Conservation (phyloP, 2,888 invertebrate species). For the Clunio marinus region DNA sequence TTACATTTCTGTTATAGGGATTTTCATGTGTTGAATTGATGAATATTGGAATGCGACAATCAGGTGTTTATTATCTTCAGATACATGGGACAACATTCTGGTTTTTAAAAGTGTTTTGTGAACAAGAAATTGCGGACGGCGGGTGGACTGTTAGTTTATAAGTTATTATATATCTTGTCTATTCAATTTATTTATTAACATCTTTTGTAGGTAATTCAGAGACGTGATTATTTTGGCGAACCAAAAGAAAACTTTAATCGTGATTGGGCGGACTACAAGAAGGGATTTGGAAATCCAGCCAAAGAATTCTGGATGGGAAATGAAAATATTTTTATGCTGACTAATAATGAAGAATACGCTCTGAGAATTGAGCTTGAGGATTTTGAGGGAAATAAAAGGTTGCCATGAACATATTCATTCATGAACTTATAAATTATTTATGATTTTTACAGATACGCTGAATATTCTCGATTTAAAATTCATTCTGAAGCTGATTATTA, state of each 20-base stretch:
- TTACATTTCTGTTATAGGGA: conserved; percentile 58
- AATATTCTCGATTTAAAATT: conserved; percentile 88
- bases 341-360: conserved; percentile 86
- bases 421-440: conserved; percentile 23
- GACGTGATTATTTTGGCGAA: conserved; percentile 81
- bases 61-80: conserved; percentile 84
- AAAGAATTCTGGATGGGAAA: conserved; percentile 92
- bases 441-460: conserved; percentile 65
- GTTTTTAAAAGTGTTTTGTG: conserved; percentile 88
- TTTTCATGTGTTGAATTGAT: conserved; percentile 82
- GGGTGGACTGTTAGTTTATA: conserved; percentile 79
- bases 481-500: conserved; percentile 89
- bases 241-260: conserved; percentile 86
- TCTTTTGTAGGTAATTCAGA: conserved; percentile 92
- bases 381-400: conserved; percentile 89
- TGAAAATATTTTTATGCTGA: conserved; percentile 89
- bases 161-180: not conserved
- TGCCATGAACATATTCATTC: too few species aligned
- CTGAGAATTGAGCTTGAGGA: conserved; percentile 84
- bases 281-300: conserved; percentile 85
- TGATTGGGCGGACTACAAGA: conserved; percentile 89
- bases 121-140: conserved; percentile 82
- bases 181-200: too few species aligned
- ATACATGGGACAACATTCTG: conserved; percentile 88
- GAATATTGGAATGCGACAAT: conserved; percentile 80